Percentiles rank a stretch among this genome's conserved stretches.
phyloP scores from a whole-genome alignment of 2,888 invertebrate species.

The Merodon equestris region DNA sequence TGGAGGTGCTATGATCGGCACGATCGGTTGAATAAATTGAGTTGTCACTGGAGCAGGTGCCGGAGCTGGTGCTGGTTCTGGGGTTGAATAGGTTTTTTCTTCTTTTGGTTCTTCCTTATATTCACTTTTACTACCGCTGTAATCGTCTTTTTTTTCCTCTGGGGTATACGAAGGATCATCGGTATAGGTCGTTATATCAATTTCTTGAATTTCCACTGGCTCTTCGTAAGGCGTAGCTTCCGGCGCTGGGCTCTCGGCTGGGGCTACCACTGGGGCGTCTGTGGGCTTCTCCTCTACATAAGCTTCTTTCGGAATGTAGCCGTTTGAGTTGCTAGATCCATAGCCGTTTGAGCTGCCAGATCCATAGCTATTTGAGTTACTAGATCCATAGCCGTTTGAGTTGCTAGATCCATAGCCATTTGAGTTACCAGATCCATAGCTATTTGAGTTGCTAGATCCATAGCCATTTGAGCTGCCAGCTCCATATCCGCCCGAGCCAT shows the following conservation, averaged over 20 bases:
- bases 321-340: not conserved
- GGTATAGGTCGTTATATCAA: not conserved
- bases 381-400: too few relatives aligned
- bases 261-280: constrained; percentile 4
- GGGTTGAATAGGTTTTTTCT: not conserved
- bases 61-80: not conserved
- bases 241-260: constrained; percentile 2
- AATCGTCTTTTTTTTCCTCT: constrained; percentile 16
- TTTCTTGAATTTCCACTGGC: constrained; percentile 12
- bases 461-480: too few relatives aligned
- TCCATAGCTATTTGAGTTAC: not conserved
- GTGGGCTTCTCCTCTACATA: constrained; percentile 32
- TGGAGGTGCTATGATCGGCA: constrained; percentile 38
- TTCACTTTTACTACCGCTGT: constrained; percentile 15
- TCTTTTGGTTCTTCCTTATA: constrained; percentile 36
- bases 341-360: constrained; percentile 7
- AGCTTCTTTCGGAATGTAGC: constrained; percentile 36
- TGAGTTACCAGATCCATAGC: too few relatives aligned
- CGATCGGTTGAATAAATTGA: constrained; percentile 51
- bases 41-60: constrained; percentile 1
- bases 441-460: too few relatives aligned
- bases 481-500: too few relatives aligned
- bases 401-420: too few relatives aligned
- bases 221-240: constrained; percentile 18
- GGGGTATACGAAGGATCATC: not conserved